Base-by-base conservation (phyloP, 2,113 vertebrate species). In the Bagarius yarrelli region DNA sequence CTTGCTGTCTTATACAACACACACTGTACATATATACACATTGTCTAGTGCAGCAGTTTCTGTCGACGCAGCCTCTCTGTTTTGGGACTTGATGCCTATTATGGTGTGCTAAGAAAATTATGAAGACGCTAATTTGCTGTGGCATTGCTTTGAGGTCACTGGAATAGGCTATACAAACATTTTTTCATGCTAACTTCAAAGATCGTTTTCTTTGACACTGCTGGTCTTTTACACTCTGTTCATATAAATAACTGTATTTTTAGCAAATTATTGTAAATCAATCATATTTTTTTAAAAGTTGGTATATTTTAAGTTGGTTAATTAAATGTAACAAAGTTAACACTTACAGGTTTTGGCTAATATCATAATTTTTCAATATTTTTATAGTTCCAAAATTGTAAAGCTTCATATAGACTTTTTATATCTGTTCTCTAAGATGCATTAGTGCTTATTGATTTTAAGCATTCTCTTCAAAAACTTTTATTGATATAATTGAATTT, bases 111-210 rank as follows among this genome's bases (percentile, higher is more conserved):
- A 66, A 66, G 76, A 66, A 63, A 73, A 78, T 19, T 47, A n/a
- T 66, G 32, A 61, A 55, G 50, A 61, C 14, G 12, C 61, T 78
- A 78, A 78, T 78, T 78, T 67, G 76, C 61, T 36, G 61, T 36
- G 30, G 61, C 27, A 78, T 36, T 36, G 32, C 76, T 78, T 53
- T 66, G 30, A 55, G 61, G 50, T 23, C 6, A 4, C 34, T 9
- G 12, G 71, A 60, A 80, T 80, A 79, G 57, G n/a, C 78, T 79
- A 53, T 59, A 69, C 36, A 69, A 79, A 71, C 59, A 80, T 47
- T 80, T 80, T 55, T 47, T 53, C n/a, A 79, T 79, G 32, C 30
- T 55, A 70, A 40, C 63, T 40, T 14, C 50, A 56, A 79, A 56
- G 52, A 78, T 34, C 40, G 1, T 63, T 64, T 77, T 59, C 44